Evolutionary conservation across 2,888 invertebrate genomes (phyloP), one percentile per base, ranked within the genome.

Genomic region (Cremastinae sp.): DNA sequence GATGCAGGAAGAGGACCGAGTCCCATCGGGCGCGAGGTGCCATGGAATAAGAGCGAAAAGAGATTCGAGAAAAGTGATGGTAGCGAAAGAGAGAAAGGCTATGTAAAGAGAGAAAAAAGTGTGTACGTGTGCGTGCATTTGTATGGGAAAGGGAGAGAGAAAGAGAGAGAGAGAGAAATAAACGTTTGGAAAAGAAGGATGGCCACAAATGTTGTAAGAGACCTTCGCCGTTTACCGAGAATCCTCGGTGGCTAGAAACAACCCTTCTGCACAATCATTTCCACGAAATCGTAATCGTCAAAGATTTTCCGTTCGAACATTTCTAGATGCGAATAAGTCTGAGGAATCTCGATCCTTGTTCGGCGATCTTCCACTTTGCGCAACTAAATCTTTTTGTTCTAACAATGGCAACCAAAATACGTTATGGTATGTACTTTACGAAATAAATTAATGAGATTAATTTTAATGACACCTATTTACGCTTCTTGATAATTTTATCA

Each of bases 21-120:
- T 61, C 61, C 72, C 72, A 78, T 81, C 78, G 80, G 74, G 80
- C 75, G 53, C 66, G 78, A 79, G 72, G 78, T 79, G 61, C 51
- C 58, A n/a, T n/a, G n/a, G n/a, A n/a, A n/a, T n/a, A n/a, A n/a
- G n/a, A n/a, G n/a, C 65, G 56, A 73, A 55, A 16, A 71, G 66
- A 62, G 14, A 64, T 55, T 66, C 75, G 64, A 62, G 74, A 68
- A 14, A 35, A 9, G 8, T 37, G 2, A 18, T 14, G 22, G 18
- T 9, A 62, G 64, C 8, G 37, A 72, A 58, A 37, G 71, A 51
- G 71, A 51, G 37, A 39, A 18, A 41, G n/a, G n/a, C n/a, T n/a
- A n/a, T n/a, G n/a, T n/a, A n/a, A n/a, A n/a, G n/a, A n/a, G n/a
- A n/a, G n/a, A n/a, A n/a, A n/a, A n/a, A n/a, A n/a, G n/a, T n/a